These are phyloP conservation scores for Cyclina sinensis DNA, from an alignment of 1,140 invertebrate genomes.

Conservation along the genomic window DNA sequence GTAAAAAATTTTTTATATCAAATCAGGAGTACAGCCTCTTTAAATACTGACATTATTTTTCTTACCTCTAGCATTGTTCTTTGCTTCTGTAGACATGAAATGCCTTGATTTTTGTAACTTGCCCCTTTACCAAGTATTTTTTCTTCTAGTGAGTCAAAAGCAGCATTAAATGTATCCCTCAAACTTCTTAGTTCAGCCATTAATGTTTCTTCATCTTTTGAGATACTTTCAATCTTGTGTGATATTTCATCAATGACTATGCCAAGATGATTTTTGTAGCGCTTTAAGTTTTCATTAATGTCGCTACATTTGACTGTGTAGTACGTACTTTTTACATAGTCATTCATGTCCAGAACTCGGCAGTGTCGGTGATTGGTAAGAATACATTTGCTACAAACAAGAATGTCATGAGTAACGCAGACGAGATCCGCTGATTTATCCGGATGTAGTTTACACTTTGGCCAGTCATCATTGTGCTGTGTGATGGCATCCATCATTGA, in stretches of 20 bases:
- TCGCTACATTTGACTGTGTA: constrained; percentile 50
- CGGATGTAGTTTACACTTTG: constrained; percentile 60
- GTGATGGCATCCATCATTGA: constrained; percentile 65
- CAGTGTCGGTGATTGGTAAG: constrained; percentile 54
- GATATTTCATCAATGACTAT: constrained; percentile 41
- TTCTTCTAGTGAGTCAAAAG: constrained; percentile 56
- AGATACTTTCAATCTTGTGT: constrained; percentile 42
- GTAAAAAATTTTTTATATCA: too few relatives aligned
- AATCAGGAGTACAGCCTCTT: too few relatives aligned
- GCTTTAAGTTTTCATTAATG: constrained; percentile 53
- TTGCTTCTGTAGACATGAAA: constrained; percentile 61
- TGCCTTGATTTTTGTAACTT: constrained; percentile 22
- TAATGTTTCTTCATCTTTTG: constrained; percentile 47
- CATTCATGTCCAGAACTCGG: constrained; percentile 61
- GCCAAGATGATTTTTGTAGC: constrained; percentile 55
- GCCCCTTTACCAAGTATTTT: constrained; percentile 43
- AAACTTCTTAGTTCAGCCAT: constrained; percentile 48
- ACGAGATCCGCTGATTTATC: constrained; percentile 61
- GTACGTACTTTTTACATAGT: constrained; percentile 60
- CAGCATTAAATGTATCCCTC: constrained; percentile 54
- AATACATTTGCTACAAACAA: constrained; percentile 61
- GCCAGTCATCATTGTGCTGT: constrained; percentile 62
- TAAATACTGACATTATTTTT: background rate
- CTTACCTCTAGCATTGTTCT: constrained; percentile 55
- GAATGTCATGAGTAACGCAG: constrained; percentile 61